A percentile compares a stretch with the other conserved stretches of the same genome.
Conservation (phyloP, 2,888 invertebrate species). For the Ectropis crepuscularia region DNA sequence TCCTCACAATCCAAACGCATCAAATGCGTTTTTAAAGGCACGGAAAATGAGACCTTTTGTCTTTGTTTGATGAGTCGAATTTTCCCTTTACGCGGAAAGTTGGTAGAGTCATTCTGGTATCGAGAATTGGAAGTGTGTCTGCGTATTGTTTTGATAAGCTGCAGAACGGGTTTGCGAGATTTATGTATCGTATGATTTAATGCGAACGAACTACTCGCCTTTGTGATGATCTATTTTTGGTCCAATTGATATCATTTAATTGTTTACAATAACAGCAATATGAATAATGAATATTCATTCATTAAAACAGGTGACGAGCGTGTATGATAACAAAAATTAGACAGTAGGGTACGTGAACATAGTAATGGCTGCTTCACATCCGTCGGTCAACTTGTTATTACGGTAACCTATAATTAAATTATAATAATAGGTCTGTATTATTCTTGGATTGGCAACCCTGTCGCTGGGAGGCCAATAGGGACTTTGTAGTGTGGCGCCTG, state of each 20-base stretch:
- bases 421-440: conserved; percentile 70
- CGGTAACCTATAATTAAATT: conserved; percentile 72
- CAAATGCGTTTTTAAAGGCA: conserved; percentile 53
- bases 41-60: conserved; percentile 65
- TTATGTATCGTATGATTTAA: conserved; percentile 84
- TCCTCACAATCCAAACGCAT: conserved; percentile 53
- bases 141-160: conserved; percentile 86
- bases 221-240: conserved; percentile 67
- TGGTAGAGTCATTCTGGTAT: conserved; percentile 68
- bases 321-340: conserved; percentile 49
- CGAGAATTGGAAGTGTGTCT: conserved; percentile 78
- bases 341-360: conserved; percentile 40
- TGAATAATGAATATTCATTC: conserved; percentile 31
- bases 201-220: conserved; percentile 83
- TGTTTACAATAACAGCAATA: conserved; percentile 17
- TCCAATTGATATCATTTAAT: conserved; percentile 25
- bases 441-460: conserved; percentile 78
- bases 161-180: conserved; percentile 82
- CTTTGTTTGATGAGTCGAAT: conserved; percentile 55
- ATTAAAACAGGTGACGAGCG: conserved; percentile 40
- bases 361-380: conserved; percentile 58
- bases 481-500: conserved; percentile 79
- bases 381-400: conserved; percentile 62
- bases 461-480: conserved; percentile 75
- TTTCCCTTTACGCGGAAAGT: conserved; percentile 50